Percentiles rank a stretch among this genome's conserved stretches.
phyloP scores from a whole-genome alignment of 2,113 vertebrate genomes.

The Triplophysa tibetana region DNA sequence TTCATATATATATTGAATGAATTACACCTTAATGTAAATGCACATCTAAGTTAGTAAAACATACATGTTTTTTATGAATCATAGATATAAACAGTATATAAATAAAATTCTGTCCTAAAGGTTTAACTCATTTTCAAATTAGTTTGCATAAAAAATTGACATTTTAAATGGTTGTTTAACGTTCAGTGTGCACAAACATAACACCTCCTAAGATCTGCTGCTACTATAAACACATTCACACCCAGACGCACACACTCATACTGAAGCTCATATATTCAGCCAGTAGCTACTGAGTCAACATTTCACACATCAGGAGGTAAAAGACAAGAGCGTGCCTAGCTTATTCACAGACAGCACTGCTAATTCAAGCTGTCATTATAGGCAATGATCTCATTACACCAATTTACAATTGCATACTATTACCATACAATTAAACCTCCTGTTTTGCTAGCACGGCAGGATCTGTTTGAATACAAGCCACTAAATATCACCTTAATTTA shows the following conservation, averaged over 20 bases:
- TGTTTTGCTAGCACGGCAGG: conserved; percentile 7
- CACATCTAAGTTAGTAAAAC: no score
- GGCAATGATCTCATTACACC: conserved; percentile 30
- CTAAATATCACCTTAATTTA: conserved; percentile 3
- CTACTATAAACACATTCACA: conserved; percentile 6
- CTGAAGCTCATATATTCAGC: neutral
- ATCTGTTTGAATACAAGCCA: conserved; percentile 10
- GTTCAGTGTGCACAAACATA: no score
- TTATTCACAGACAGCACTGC: conserved; percentile 23
- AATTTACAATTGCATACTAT: conserved; percentile 21
- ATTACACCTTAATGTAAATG: neutral
- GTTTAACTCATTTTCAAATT: no score
- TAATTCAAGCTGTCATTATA: conserved; percentile 41
- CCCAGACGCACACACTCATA: neutral
- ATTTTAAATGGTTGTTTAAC: neutral
- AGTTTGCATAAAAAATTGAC: neutral
- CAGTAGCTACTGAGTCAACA: conserved; percentile 6
- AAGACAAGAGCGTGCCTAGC: neutral
- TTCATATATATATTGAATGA: neutral
- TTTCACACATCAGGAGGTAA: conserved; percentile 32
- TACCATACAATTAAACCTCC: conserved; percentile 21
- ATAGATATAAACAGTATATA: no score
- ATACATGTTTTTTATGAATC: no score
- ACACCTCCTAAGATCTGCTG: conserved; percentile 1
- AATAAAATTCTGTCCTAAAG: no score